phyloP scores from a whole-genome alignment of 2,888 invertebrate genomes.

The Tetragonula carbonaria region DNA sequence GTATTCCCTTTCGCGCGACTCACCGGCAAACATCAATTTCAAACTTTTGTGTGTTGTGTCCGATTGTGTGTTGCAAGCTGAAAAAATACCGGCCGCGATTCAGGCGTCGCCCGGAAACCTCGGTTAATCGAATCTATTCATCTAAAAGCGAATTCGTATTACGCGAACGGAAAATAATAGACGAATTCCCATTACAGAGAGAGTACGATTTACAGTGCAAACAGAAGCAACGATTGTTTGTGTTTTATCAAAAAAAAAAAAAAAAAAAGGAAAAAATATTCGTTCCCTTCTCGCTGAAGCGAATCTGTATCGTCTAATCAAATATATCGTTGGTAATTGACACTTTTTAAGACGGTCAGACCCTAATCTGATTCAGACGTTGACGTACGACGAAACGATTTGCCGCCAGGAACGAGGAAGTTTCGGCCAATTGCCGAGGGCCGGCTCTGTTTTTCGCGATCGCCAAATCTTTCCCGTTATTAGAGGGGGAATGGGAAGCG shows the following conservation, averaged over 20 bases:
- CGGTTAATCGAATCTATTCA: not conserved
- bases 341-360: not conserved
- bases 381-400: constrained; percentile 12
- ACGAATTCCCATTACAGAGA: not conserved
- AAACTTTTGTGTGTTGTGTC: too few relatives aligned
- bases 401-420: not conserved
- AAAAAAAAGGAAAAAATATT: not conserved
- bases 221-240: not conserved
- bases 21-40: too few relatives aligned
- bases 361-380: constrained; percentile 4
- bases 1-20: too few relatives aligned
- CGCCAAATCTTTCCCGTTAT: not conserved
- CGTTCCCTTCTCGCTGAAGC: too few relatives aligned
- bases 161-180: not conserved
- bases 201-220: not conserved
- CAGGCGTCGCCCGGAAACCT: too few relatives aligned
- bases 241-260: not conserved
- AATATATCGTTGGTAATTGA: not conserved
- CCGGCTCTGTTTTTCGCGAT: not conserved
- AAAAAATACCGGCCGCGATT: too few relatives aligned
- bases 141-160: not conserved
- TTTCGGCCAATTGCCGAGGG: not conserved
- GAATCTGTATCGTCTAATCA: not conserved
- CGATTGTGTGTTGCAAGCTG: too few relatives aligned
- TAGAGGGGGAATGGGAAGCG: not conserved